Evolutionary conservation across 2,113 vertebrate genomes (phyloP).

Genomic region (Caranx ignobilis): DNA sequence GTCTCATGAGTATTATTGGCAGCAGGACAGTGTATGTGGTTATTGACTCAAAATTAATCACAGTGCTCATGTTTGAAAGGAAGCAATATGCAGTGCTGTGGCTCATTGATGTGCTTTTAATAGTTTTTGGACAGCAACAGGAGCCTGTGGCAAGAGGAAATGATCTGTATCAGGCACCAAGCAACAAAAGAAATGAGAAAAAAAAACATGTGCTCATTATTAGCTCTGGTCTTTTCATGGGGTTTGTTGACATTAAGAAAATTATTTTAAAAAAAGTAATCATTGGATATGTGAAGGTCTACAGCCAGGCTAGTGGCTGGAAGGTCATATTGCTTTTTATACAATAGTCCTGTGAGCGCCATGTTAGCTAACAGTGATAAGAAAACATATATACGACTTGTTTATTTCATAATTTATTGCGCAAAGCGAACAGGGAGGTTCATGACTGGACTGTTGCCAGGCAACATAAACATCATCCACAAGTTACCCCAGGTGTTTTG

Average conservation of each 20-base stretch:
- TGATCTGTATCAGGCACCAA: background rate
- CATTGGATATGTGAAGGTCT: background rate
- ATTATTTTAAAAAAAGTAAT: background rate
- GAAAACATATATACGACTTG: too few relatives aligned
- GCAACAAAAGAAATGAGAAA: background rate
- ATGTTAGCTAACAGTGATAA: too few relatives aligned
- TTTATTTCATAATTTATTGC: too few relatives aligned
- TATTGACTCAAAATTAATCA: conserved; percentile 1
- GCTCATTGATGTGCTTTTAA: background rate
- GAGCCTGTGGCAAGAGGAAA: background rate
- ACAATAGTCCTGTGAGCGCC: too few relatives aligned
- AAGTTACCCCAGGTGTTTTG: too few relatives aligned
- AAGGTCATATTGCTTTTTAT: too few relatives aligned
- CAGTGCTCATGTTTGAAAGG: background rate
- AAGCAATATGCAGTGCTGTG: background rate
- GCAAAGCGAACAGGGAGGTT: too few relatives aligned
- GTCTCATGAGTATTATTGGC: background rate
- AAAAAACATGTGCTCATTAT: too few relatives aligned
- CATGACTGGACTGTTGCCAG: too few relatives aligned
- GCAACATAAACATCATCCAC: too few relatives aligned
- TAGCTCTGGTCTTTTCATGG: background rate
- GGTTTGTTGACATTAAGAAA: background rate
- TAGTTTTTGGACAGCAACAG: too few relatives aligned
- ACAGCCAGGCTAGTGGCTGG: too few relatives aligned
- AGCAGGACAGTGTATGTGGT: conserved; percentile 1